Evolutionary conservation across 2,113 vertebrate genomes (phyloP).

Genomic region (Gila orcuttii): DNA sequence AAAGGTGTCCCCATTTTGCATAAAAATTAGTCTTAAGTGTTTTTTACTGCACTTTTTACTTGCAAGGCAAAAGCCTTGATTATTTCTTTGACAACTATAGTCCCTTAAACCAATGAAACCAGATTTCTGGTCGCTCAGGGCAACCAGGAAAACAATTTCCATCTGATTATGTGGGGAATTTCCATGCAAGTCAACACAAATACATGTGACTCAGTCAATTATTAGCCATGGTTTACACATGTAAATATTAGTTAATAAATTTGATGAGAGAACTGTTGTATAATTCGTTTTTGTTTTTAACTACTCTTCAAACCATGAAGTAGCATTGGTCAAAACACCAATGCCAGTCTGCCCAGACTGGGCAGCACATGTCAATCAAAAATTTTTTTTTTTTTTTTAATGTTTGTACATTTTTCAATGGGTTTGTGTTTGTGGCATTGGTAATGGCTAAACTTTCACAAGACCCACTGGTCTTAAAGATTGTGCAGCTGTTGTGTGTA

Average conservation of each 20-base stretch:
- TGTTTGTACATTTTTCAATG: background rate
- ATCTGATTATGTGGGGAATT: background rate
- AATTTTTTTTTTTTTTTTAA: no score
- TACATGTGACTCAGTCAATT: conserved; percentile 55
- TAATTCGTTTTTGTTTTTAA: background rate
- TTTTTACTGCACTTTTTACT: background rate
- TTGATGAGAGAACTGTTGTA: background rate
- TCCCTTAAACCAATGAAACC: background rate
- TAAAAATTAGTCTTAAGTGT: background rate
- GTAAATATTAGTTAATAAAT: conserved; percentile 53
- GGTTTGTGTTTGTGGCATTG: conserved; percentile 21
- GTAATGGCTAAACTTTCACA: background rate
- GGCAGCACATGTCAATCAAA: no score
- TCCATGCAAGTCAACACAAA: conserved; percentile 18
- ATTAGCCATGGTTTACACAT: conserved; percentile 61
- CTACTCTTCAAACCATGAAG: conserved; percentile 35
- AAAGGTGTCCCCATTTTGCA: background rate
- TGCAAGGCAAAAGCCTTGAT: no score
- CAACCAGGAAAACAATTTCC: background rate
- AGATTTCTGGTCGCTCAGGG: background rate
- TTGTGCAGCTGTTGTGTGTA: background rate
- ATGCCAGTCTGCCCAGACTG: no score
- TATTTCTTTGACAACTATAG: no score
- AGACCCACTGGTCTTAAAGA: background rate
- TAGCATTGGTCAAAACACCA: conserved; percentile 30